phyloP scores from a whole-genome alignment of 1,140 invertebrate species.

The Cydia fagiglandana region DNA sequence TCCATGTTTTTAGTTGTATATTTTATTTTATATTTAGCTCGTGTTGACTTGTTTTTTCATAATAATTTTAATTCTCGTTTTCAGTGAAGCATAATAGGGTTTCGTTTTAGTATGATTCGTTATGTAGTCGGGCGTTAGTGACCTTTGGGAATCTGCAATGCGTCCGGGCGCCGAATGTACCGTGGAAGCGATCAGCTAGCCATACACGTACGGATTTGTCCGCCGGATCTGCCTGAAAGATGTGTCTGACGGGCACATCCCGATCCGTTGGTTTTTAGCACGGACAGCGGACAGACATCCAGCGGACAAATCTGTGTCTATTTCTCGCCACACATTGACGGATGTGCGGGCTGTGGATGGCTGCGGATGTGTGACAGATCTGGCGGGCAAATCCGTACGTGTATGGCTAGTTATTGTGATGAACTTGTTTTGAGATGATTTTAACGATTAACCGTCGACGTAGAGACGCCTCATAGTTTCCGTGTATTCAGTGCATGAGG shows the following conservation, averaged over 20 bases:
- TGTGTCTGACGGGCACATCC: too few relatives aligned
- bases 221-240: too few relatives aligned
- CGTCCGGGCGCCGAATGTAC: conserved; percentile 48
- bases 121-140: conserved; percentile 53
- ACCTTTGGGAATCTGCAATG: conserved; percentile 75
- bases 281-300: too few relatives aligned
- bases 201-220: too few relatives aligned
- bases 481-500: conserved; percentile 9
- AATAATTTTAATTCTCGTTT: conserved; percentile 72
- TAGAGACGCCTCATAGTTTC: conserved; percentile 11
- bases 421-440: conserved; percentile 20
- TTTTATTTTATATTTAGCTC: conserved; percentile 72
- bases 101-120: conserved; percentile 70
- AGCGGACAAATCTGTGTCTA: too few relatives aligned
- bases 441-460: background rate
- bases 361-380: too few relatives aligned
- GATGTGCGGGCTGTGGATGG: too few relatives aligned
- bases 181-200: conserved; percentile 2
- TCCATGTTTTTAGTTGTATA: conserved; percentile 77
- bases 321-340: too few relatives aligned
- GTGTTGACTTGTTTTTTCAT: conserved; percentile 70
- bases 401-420: too few relatives aligned
- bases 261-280: too few relatives aligned
- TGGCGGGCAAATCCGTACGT: too few relatives aligned
- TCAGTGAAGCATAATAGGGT: conserved; percentile 67